These are phyloP conservation scores for Anastrepha obliqua DNA, from an alignment of 1,140 invertebrate species.

Conservation along the genomic window DNA sequence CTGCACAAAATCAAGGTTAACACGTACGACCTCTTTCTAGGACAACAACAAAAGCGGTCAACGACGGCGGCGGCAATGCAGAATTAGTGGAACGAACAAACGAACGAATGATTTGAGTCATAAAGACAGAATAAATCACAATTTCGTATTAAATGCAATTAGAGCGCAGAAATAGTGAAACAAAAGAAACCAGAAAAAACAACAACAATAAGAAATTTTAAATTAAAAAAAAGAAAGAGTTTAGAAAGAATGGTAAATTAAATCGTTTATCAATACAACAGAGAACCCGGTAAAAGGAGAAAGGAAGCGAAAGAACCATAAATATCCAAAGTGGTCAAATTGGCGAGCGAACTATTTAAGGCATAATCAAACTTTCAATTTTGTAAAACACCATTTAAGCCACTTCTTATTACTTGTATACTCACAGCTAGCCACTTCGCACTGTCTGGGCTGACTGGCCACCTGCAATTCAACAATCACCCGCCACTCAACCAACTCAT, in stretches of 20 bases:
- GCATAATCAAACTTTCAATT: not conserved
- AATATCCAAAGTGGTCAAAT: not conserved
- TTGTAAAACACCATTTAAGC: not conserved
- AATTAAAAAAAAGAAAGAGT: not conserved
- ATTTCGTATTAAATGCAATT: conserved; percentile 52
- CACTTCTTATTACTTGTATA: not conserved
- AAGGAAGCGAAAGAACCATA: not conserved
- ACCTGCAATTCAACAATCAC: conserved; percentile 29
- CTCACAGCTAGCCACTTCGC: not conserved
- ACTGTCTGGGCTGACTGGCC: conserved; percentile 11
- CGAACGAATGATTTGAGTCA: not conserved
- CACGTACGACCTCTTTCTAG: conserved; percentile 47
- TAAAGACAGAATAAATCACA: conserved; percentile 41
- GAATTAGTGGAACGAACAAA: not conserved
- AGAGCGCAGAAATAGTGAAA: not conserved
- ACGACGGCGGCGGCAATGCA: not conserved
- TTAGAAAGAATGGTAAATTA: not conserved
- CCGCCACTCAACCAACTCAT: not conserved
- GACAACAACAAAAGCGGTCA: not conserved
- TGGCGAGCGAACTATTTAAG: not conserved
- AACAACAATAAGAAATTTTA: not conserved
- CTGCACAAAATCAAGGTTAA: conserved; percentile 48
- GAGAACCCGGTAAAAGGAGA: not conserved
- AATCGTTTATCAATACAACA: not conserved
- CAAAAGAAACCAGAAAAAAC: not conserved